Percentiles rank a stretch among this genome's conserved stretches.
Evolutionary conservation across 2,888 invertebrate genomes (phyloP).

Genomic region (Lomographa bimaculata): DNA sequence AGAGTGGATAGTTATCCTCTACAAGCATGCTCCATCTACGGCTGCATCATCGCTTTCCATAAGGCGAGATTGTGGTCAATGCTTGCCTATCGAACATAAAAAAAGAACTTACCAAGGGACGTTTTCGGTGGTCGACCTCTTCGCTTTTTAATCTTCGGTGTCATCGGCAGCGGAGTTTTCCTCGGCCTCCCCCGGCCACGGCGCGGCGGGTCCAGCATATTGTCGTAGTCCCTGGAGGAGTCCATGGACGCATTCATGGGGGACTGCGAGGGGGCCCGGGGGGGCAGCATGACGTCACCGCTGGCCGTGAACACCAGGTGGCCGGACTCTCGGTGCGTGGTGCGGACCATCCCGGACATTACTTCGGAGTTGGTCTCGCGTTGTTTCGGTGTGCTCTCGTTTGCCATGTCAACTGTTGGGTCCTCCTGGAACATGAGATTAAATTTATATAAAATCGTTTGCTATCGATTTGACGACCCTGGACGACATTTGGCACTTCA

Average conservation of each 20-base stretch:
- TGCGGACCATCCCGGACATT: conserved; percentile 79
- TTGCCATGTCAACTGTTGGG: conserved; percentile 74
- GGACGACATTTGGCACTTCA: too few relatives aligned
- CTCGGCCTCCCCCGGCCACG: conserved; percentile 75
- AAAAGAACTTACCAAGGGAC: conserved; percentile 61
- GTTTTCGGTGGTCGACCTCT: conserved; percentile 78
- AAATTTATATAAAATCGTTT: too few relatives aligned
- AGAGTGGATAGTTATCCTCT: too few relatives aligned
- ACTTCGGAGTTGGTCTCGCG: conserved; percentile 71
- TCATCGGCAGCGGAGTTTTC: conserved; percentile 78
- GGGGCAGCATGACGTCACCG: conserved; percentile 78
- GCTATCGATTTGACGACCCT: too few relatives aligned
- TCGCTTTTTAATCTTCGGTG: conserved; percentile 75
- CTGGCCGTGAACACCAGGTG: conserved; percentile 74
- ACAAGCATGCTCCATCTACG: too few relatives aligned
- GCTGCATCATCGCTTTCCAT: too few relatives aligned
- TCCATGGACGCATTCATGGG: conserved; percentile 53
- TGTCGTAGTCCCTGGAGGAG: conserved; percentile 37
- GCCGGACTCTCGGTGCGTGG: conserved; percentile 75
- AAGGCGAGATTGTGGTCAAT: too few relatives aligned
- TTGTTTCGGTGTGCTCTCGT: conserved; percentile 55
- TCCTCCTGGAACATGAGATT: conserved; percentile 61
- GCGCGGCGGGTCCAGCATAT: conserved; percentile 65
- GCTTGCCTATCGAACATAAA: too few relatives aligned
- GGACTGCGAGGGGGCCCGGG: conserved; percentile 30